Conservation (phyloP, 2,888 invertebrate species). For the Steromphala cineraria region DNA sequence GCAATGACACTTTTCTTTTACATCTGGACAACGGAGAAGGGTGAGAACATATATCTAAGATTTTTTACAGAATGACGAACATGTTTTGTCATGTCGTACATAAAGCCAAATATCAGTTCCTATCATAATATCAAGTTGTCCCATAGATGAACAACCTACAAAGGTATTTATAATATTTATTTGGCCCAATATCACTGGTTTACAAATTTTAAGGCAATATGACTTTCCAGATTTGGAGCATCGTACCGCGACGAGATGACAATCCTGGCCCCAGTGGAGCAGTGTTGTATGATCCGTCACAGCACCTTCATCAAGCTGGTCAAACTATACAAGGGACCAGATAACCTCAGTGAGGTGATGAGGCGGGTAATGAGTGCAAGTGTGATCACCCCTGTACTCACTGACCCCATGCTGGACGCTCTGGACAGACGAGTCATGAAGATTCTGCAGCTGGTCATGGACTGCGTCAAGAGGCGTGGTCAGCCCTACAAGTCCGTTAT, state of each 20-base stretch:
- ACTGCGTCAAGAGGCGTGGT: conserved; percentile 51
- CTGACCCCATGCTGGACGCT: conserved; percentile 93
- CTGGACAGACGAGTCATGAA: conserved; percentile 87
- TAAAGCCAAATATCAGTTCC: no score
- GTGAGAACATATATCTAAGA: conserved; percentile 55
- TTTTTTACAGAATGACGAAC: no score
- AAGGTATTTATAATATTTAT: no score
- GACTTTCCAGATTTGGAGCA: conserved; percentile 82
- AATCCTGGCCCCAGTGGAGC: conserved; percentile 94
- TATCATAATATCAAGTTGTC: no score
- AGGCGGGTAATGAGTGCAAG: conserved; percentile 87
- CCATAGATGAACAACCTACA: no score
- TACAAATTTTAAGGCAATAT: no score
- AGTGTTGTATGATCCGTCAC: conserved; percentile 94
- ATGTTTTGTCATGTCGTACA: no score
- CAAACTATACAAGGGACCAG: conserved; percentile 74
- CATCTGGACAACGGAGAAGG: conserved; percentile 97
- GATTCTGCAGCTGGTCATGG: conserved; percentile 52
- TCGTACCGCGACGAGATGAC: conserved; percentile 94
- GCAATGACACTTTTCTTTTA: conserved; percentile 94
- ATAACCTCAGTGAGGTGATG: conserved; percentile 83
- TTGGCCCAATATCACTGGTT: no score
- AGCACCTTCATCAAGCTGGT: conserved; percentile 89
- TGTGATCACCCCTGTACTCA: conserved; percentile 90
- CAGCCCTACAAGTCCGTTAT: conserved; percentile 54